phyloP scores from a whole-genome alignment of 2,888 invertebrate species.

The Drosophila infuscata region DNA sequence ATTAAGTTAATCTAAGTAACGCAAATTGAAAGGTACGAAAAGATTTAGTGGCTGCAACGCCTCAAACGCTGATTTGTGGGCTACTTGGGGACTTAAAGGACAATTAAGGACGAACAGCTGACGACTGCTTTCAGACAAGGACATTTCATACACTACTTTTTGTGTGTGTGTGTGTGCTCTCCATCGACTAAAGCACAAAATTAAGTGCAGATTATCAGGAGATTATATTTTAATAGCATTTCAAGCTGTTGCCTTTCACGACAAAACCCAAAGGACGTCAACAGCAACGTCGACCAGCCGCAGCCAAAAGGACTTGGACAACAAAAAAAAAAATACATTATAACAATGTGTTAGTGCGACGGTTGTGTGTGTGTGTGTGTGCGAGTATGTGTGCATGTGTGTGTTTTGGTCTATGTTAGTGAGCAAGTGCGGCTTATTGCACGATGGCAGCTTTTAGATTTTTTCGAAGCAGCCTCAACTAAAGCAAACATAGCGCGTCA shows the following conservation, averaged over 20 bases:
- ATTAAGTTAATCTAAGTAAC: constrained; percentile 10
- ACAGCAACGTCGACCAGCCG: constrained; percentile 14
- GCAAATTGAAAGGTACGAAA: constrained; percentile 46
- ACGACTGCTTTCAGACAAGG: constrained; percentile 49
- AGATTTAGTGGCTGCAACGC: constrained; percentile 21
- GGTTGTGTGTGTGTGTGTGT: constrained; percentile 7
- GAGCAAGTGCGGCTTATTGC: constrained; percentile 65
- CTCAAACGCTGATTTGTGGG: constrained; percentile 3
- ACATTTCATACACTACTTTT: constrained; percentile 22
- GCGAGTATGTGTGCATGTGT: not conserved
- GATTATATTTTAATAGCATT: constrained; percentile 82
- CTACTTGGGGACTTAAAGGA: constrained; percentile 12
- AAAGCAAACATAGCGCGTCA: constrained; percentile 56
- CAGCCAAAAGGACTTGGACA: constrained; percentile 39
- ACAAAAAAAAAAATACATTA: constrained; percentile 49
- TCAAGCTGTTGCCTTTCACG: constrained; percentile 78
- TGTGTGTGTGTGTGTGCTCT: constrained; percentile 13
- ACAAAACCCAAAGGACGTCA: constrained; percentile 34
- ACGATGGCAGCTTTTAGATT: constrained; percentile 51
- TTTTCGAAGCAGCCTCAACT: constrained; percentile 31
- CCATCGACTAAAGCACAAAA: constrained; percentile 69
- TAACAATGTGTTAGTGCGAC: constrained; percentile 37
- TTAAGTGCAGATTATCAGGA: constrained; percentile 81
- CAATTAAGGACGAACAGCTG: constrained; percentile 60
- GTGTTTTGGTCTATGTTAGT: not conserved